phyloP scores from a whole-genome alignment of 2,888 invertebrate species.

The Chromoteleia sp. region DNA sequence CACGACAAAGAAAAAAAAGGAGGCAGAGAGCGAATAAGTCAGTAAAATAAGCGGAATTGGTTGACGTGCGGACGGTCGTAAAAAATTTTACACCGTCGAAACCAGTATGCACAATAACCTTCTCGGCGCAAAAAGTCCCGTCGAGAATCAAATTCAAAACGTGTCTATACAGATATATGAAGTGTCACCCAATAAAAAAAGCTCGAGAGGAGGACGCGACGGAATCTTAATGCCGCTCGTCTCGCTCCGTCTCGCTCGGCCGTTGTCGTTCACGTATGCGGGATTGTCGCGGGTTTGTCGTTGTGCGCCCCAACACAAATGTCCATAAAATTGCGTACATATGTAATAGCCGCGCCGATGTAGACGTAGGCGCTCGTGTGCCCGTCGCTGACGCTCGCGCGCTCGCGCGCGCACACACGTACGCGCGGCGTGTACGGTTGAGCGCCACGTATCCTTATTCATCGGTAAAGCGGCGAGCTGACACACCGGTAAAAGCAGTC shows the following conservation, averaged over 20 bases:
- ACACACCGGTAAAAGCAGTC: constrained; percentile 79
- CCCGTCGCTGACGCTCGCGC: background rate
- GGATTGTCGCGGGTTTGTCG: constrained; percentile 28
- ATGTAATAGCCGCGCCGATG: constrained; percentile 21
- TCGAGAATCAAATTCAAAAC: constrained; percentile 51
- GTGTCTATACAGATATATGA: constrained; percentile 55
- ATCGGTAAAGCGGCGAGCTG: constrained; percentile 73
- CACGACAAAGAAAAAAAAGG: constrained; percentile 4
- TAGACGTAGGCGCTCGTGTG: constrained; percentile 17
- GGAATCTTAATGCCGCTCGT: constrained; percentile 49
- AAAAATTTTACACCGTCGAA: constrained; percentile 51
- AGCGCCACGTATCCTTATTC: constrained; percentile 37
- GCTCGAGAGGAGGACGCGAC: constrained; percentile 25
- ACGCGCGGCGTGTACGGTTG: background rate
- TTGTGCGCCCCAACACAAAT: constrained; percentile 30
- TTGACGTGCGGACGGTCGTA: constrained; percentile 43
- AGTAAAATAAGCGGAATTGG: constrained; percentile 41
- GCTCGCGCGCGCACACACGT: background rate
- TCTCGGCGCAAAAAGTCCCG: constrained; percentile 12
- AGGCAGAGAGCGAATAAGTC: too few relatives aligned
- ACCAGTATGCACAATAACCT: constrained; percentile 50
- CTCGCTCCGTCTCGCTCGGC: constrained; percentile 33
- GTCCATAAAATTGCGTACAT: constrained; percentile 52
- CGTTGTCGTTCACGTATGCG: constrained; percentile 21
- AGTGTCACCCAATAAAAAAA: constrained; percentile 63